Evolutionary conservation across 2,113 vertebrate species (phyloP), one percentile per base, ranked within the genome.

Genomic region (Pungitius pungitius): DNA sequence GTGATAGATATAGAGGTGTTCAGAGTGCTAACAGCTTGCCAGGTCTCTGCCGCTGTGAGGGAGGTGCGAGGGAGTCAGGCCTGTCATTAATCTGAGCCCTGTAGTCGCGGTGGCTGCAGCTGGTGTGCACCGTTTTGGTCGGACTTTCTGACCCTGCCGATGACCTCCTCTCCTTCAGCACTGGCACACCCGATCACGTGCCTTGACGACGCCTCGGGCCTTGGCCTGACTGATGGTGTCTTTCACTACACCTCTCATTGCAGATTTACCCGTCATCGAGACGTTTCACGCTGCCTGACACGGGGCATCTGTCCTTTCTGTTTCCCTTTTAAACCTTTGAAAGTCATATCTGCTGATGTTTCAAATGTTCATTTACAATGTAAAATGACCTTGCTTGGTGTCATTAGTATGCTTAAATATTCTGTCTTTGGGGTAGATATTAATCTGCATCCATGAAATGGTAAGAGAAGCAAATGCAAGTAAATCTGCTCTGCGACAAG

Each of bases 61-160:
- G 76, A 87, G 73, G 84, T 84, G 84, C 45, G 39, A 89, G 63
- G 49, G 66, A 42, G 11, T 74, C 81, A 63, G 8, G 27, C 62
- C 74, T 67, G 77, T 80, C 87, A 83, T 80, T 89, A 88, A 89
- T 87, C 84, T 77, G 30, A 69, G 56, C 43, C 73, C 62, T 2
- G 61, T 75, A 72, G 78, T 81, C 40, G n/a, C 42, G 73, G 77
- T 87, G 77, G 69, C 49, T 82, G 55, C 85, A 85, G 78, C 83
- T 83, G 89, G 67, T 62, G 71, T 75, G 71, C 56, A 24, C 77
- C 69, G 17, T 74, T 83, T 77, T 49, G 73, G 77, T 62, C 42
- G 27, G 73, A 60, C 73, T 75, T 47, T 45, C 63, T 64, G 69
- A 73, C 78, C 72, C 77, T 30, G 20, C 64, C 59, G 37, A 56